A percentile compares a stretch with the other conserved stretches of the same genome.
Conservation (phyloP, 2,113 vertebrate species). For the Eudyptes chrysolophus region DNA sequence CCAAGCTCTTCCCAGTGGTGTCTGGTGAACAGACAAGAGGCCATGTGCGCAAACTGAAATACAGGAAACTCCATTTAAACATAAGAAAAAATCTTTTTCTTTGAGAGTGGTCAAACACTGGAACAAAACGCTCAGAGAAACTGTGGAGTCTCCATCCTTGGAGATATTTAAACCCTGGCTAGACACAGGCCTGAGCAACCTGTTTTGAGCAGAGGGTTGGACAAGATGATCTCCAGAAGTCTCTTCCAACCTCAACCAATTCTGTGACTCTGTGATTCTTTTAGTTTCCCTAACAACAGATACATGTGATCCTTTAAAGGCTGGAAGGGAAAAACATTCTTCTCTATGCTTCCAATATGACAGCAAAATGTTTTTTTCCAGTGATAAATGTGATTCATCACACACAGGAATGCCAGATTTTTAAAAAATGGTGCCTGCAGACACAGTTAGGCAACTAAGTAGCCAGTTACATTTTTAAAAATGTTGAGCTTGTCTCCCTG, state of each 20-base stretch:
- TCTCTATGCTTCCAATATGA: neutral
- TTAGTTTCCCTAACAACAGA: neutral
- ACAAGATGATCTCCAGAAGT: neutral
- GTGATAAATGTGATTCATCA: slow-evolving; percentile 4
- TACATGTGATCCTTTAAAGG: neutral
- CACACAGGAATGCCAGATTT: neutral
- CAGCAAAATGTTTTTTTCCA: slow-evolving; percentile 19
- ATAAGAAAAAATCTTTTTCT: neutral
- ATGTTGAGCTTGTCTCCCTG: neutral
- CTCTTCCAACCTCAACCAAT: neutral
- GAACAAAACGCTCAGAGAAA: neutral
- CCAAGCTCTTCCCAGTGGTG: neutral
- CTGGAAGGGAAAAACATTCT: neutral
- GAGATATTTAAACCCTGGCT: neutral
- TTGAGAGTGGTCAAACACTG: neutral
- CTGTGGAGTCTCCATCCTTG: neutral
- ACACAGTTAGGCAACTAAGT: neutral
- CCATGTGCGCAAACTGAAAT: neutral
- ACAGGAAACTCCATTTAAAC: neutral
- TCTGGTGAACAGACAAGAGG: neutral
- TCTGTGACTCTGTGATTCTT: neutral
- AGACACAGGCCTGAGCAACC: neutral
- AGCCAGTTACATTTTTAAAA: neutral
- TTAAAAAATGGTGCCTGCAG: neutral
- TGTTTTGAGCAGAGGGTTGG: neutral